Conservation (phyloP, 2,113 vertebrate species). For the Athene cunicularia region DNA sequence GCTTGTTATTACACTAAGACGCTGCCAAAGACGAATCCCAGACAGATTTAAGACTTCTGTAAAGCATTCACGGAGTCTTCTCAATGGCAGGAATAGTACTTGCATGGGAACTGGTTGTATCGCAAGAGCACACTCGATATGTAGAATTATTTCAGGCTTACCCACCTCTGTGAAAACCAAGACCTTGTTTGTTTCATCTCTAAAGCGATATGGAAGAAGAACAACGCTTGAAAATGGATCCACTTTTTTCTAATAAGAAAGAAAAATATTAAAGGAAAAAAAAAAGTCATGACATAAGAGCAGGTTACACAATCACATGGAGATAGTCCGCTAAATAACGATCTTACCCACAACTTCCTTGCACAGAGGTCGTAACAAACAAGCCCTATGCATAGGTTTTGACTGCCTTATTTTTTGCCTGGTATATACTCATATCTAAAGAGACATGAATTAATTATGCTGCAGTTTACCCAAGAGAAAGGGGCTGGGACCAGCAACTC, state of each 20-base stretch:
- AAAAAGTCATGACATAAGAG: fast-evolving
- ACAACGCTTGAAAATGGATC: conserved; percentile 83
- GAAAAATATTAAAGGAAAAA: neutral
- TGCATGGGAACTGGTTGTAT: neutral
- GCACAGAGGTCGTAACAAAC: neutral
- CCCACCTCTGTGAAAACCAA: conserved; percentile 90
- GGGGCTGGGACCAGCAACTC: too few relatives aligned
- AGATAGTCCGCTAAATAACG: fast-evolving
- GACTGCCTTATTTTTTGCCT: neutral
- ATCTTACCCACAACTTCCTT: too few relatives aligned
- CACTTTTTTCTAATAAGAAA: conserved; percentile 83
- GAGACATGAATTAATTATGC: neutral
- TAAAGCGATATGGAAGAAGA: conserved; percentile 81
- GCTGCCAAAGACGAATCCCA: fast-evolving
- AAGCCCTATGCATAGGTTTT: fast-evolving
- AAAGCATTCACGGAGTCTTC: neutral
- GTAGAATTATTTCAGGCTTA: neutral
- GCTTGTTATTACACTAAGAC: neutral
- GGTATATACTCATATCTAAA: neutral
- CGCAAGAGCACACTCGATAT: neutral
- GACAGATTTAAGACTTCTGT: neutral
- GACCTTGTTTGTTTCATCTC: conserved; percentile 81
- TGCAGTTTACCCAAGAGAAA: neutral
- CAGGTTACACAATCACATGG: fast-evolving
- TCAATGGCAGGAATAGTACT: neutral